phyloP scores from a whole-genome alignment of 2,113 vertebrate genomes.

The Xiphorhynchus elegans region DNA sequence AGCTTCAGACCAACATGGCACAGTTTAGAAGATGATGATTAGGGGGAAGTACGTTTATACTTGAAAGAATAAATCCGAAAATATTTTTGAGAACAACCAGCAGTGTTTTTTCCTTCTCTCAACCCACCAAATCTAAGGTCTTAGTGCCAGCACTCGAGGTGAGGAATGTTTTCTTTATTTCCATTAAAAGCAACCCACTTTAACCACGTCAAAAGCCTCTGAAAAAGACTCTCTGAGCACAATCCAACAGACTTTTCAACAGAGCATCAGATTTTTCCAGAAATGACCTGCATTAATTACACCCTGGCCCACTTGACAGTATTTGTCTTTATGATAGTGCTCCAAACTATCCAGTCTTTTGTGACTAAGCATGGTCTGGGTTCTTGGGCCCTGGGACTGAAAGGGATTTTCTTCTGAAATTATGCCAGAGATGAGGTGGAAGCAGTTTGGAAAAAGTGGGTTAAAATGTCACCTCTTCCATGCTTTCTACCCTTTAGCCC shows the following conservation, averaged over 20 bases:
- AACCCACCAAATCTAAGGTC: neutral
- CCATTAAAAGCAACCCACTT: neutral
- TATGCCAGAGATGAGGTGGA: neutral
- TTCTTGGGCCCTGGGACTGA: neutral
- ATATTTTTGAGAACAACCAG: neutral
- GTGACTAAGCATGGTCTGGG: rapidly evolving
- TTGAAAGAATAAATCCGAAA: neutral
- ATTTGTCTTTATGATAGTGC: neutral
- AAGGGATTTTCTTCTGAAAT: neutral
- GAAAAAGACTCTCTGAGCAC: neutral
- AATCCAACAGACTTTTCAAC: neutral
- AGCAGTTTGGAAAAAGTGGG: neutral
- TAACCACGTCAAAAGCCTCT: neutral
- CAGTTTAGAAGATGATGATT: neutral
- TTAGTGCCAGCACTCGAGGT: neutral
- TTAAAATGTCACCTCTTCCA: neutral
- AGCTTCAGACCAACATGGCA: neutral
- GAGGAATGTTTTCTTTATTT: neutral
- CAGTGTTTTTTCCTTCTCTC: neutral
- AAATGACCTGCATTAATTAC: neutral
- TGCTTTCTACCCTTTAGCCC: neutral
- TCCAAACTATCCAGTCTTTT: too few relatives aligned
- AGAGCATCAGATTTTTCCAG: neutral
- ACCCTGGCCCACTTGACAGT: neutral
- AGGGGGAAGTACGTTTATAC: neutral